phyloP scores from a whole-genome alignment of 2,888 invertebrate genomes.

The Trimorus sp. region DNA sequence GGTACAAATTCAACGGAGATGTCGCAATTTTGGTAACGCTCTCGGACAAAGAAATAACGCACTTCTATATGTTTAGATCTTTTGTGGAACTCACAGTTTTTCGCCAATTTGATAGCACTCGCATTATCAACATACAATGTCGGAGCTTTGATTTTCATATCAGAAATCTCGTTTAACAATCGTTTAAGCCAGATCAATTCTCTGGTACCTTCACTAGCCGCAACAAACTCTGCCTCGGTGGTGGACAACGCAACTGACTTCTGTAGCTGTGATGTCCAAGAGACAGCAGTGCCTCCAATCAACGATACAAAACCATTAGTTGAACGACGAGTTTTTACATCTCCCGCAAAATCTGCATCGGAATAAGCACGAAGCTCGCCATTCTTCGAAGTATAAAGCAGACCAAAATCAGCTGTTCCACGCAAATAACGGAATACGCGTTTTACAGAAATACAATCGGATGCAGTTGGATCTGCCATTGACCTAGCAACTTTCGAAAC shows the following conservation, averaged over 20 bases:
- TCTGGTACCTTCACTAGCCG: conserved; percentile 58
- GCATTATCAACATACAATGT: conserved; percentile 53
- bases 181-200: conserved; percentile 54
- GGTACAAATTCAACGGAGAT: conserved; percentile 32
- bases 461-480: no score
- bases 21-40: conserved; percentile 40
- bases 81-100: conserved; percentile 55
- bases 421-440: conserved; percentile 39
- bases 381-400: conserved; percentile 21
- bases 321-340: conserved; percentile 26
- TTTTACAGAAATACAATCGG: conserved; percentile 32
- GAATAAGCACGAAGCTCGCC: conserved; percentile 19
- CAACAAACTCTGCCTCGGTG: conserved; percentile 53
- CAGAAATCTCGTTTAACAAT: conserved; percentile 36
- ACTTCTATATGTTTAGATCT: conserved; percentile 53
- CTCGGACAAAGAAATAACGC: conserved; percentile 25
- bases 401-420: conserved; percentile 18
- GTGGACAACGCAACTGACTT: conserved; percentile 50
- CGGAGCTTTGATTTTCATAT: not conserved
- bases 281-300: conserved; percentile 26
- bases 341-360: conserved; percentile 37
- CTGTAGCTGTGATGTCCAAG: conserved; percentile 47
- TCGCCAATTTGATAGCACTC: conserved; percentile 59
- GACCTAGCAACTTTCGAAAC: conserved; percentile 66
- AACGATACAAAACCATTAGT: conserved; percentile 30